These are phyloP conservation scores for Sphaeramia orbicularis DNA, from an alignment of 2,797 vertebrate species.

Conservation along the genomic window DNA sequence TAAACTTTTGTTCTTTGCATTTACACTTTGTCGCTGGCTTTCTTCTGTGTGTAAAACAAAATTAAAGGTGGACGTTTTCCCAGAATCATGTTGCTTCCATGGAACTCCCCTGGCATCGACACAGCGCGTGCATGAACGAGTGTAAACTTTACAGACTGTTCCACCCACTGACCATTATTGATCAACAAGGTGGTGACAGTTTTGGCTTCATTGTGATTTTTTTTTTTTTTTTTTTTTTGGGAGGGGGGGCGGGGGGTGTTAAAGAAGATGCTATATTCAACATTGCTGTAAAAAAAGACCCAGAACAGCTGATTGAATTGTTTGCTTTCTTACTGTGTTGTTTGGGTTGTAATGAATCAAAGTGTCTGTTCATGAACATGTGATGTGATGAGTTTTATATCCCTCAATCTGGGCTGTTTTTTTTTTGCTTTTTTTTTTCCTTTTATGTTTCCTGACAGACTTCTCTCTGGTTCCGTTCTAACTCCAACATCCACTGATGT, in stretches of 20 bases:
- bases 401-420: conserved; percentile 21
- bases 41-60: conserved; percentile 68
- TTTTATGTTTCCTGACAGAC: conserved; percentile 46
- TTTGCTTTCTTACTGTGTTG: conserved; percentile 63
- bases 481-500: conserved; percentile 25
- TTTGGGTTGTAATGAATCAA: conserved; percentile 75
- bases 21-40: conserved; percentile 59
- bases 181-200: conserved; percentile 46
- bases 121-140: conserved; percentile 73
- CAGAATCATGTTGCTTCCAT: conserved; percentile 77
- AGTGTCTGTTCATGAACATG: conserved; percentile 63
- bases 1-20: conserved; percentile 53
- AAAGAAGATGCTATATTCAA: conserved; percentile 30
- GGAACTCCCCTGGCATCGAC: conserved; percentile 65
- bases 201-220: conserved; percentile 47
- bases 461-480: conserved; percentile 44
- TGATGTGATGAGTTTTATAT: conserved; percentile 61
- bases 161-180: conserved; percentile 41
- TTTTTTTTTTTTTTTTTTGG: neutral
- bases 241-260: neutral
- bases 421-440: conserved; percentile 29
- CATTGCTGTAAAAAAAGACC: conserved; percentile 51
- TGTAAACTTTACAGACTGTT: conserved; percentile 65
- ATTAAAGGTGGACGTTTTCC: conserved; percentile 60
- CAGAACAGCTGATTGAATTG: conserved; percentile 60